Evolutionary conservation across 1,140 invertebrate genomes (phyloP).

Genomic region (Anastrepha obliqua): DNA sequence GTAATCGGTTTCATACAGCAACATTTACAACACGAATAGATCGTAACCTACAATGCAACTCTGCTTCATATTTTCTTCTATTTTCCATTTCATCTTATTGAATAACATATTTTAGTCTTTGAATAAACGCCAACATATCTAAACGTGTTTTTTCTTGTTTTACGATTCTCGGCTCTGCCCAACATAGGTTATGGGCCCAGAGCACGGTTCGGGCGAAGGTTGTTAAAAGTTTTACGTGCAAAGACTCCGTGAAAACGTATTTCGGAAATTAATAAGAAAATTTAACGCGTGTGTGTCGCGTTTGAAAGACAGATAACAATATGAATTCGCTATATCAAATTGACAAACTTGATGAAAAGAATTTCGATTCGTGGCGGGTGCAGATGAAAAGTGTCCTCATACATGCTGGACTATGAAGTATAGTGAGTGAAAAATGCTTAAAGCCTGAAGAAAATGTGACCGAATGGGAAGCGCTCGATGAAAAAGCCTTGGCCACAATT

Average conservation of each 20-base stretch:
- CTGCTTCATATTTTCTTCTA: no score
- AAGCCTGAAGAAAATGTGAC: not conserved
- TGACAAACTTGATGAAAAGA: not conserved
- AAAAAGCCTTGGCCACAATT: no score
- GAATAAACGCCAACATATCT: no score
- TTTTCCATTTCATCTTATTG: no score
- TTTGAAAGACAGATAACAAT: not conserved
- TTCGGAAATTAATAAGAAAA: not conserved
- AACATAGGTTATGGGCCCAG: constrained; percentile 46
- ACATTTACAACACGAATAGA: no score
- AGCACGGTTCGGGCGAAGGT: not conserved
- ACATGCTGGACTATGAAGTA: not conserved
- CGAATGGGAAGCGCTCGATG: no score
- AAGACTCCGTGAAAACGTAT: no score
- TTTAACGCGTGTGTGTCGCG: not conserved
- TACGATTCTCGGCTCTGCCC: not conserved
- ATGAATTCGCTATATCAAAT: constrained; percentile 32
- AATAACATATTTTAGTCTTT: no score
- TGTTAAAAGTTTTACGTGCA: no score
- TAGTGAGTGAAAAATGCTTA: not conserved
- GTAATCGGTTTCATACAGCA: no score
- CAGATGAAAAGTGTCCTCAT: constrained; percentile 8
- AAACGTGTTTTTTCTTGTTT: no score
- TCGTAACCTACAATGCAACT: no score
- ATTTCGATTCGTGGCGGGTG: constrained; percentile 19